phyloP scores from a whole-genome alignment of 2,888 invertebrate species.

The Syritta pipiens region DNA sequence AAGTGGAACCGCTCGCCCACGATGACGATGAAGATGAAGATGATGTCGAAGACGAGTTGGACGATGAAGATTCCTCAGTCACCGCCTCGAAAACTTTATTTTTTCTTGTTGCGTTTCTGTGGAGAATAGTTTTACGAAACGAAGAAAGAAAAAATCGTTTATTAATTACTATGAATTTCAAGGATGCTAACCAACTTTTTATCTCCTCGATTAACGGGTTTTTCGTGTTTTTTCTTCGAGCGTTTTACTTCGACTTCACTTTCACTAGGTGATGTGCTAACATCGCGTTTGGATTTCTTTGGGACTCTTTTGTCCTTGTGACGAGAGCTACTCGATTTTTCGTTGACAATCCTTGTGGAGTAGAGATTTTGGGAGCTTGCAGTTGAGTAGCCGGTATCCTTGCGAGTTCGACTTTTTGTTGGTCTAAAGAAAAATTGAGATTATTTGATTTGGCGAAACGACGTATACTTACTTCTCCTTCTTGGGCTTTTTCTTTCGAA shows the following conservation, averaged over 20 bases:
- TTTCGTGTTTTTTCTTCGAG: constrained; percentile 74
- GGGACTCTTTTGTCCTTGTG: constrained; percentile 77
- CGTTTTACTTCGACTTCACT: constrained; percentile 75
- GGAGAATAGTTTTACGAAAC: constrained; percentile 5
- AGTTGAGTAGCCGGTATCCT: constrained; percentile 86
- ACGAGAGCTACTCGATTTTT: constrained; percentile 71
- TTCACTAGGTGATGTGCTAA: constrained; percentile 75
- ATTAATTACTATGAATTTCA: constrained; percentile 51
- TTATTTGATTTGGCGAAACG: background rate
- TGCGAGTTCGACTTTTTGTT: constrained; percentile 77
- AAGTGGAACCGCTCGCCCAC: constrained; percentile 76
- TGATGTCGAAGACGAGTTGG: constrained; percentile 70
- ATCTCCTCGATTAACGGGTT: constrained; percentile 74
- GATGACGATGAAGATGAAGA: constrained; percentile 74
- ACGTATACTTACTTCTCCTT: constrained; percentile 73
- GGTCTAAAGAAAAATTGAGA: constrained; percentile 13
- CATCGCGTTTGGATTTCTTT: constrained; percentile 75
- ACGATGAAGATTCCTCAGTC: constrained; percentile 75
- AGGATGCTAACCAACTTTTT: constrained; percentile 74
- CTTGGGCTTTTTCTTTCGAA: constrained; percentile 74
- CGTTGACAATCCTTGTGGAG: constrained; percentile 74
- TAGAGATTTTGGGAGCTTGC: constrained; percentile 83
- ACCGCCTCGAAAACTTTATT: constrained; percentile 75
- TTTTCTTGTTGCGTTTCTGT: constrained; percentile 61
- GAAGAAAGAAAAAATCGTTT: constrained; percentile 37